Conservation (phyloP, 2,113 vertebrate genomes). For the Sinocyclocheilus maitianheensis region DNA sequence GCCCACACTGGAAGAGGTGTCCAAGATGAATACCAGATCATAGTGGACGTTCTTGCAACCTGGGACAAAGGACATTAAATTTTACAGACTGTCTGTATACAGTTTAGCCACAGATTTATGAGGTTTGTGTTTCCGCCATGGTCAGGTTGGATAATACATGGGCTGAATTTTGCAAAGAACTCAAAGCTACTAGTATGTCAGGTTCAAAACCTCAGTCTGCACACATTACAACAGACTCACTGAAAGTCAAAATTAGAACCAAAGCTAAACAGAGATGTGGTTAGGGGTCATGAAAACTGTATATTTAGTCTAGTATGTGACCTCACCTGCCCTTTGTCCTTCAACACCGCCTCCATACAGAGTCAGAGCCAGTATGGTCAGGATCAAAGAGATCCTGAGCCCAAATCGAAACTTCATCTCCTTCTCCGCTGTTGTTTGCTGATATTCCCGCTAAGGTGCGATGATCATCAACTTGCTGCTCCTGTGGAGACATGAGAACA, state of each 20-base stretch:
- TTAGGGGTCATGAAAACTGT: background rate
- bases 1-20: slow-evolving; percentile 95
- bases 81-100: slow-evolving; percentile 4
- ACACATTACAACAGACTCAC: slow-evolving; percentile 12
- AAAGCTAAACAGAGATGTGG: background rate
- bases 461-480: slow-evolving; percentile 68
- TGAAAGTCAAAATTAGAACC: background rate
- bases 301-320: background rate
- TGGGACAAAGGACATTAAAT: slow-evolving; percentile 60
- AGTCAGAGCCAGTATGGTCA: slow-evolving; percentile 74
- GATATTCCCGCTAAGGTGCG: slow-evolving; percentile 56
- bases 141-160: slow-evolving; percentile 5
- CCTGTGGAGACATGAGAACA: slow-evolving; percentile 60
- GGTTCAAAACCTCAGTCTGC: slow-evolving; percentile 14
- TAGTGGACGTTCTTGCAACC: slow-evolving; percentile 98
- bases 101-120: slow-evolving; percentile 27
- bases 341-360: slow-evolving; percentile 62
- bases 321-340: slow-evolving; percentile 90
- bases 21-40: slow-evolving; percentile 93
- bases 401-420: slow-evolving; percentile 70
- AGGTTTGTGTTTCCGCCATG: slow-evolving; percentile 14
- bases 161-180: slow-evolving; percentile 8
- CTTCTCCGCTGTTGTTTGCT: slow-evolving; percentile 54
- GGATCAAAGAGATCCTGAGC: slow-evolving; percentile 65
- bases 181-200: slow-evolving; percentile 17